Conservation (phyloP, 2,797 vertebrate species). For the Dicrostonyx torquatus region DNA sequence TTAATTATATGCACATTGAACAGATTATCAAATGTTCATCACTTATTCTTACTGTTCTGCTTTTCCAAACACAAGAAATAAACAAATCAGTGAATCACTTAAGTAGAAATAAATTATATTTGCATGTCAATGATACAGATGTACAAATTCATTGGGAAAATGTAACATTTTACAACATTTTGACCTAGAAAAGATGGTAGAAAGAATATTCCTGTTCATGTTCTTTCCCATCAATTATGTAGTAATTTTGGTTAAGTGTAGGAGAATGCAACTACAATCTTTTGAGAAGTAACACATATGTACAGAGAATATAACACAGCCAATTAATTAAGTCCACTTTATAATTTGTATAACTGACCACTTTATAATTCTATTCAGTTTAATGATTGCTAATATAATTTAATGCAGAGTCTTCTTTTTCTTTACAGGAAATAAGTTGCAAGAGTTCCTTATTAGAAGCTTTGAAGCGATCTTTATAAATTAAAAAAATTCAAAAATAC, state of each 20-base stretch:
- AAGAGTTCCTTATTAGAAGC: background rate
- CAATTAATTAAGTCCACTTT: slow-evolving; percentile 48
- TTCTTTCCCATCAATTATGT: background rate
- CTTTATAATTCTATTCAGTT: slow-evolving; percentile 17
- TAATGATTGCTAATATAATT: slow-evolving; percentile 39
- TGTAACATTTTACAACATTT: background rate
- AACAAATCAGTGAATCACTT: background rate
- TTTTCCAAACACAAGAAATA: background rate
- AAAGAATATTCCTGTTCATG: background rate
- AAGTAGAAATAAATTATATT: background rate
- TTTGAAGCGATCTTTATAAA: background rate
- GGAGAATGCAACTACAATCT: slow-evolving; percentile 12
- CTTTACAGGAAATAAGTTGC: background rate
- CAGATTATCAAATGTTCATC: background rate
- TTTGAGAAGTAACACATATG: background rate
- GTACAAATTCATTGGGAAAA: background rate
- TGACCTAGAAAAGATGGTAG: background rate
- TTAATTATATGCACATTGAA: background rate
- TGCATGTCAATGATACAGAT: background rate
- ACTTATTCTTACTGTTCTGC: background rate
- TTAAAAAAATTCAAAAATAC: slow-evolving; percentile 57
- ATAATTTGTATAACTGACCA: background rate
- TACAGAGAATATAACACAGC: background rate
- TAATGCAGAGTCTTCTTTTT: background rate
- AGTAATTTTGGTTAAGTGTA: slow-evolving; percentile 32